Evolutionary conservation across 2,113 vertebrate species (phyloP), one percentile per base, ranked within the genome.

Genomic region (Nanorana parkeri): DNA sequence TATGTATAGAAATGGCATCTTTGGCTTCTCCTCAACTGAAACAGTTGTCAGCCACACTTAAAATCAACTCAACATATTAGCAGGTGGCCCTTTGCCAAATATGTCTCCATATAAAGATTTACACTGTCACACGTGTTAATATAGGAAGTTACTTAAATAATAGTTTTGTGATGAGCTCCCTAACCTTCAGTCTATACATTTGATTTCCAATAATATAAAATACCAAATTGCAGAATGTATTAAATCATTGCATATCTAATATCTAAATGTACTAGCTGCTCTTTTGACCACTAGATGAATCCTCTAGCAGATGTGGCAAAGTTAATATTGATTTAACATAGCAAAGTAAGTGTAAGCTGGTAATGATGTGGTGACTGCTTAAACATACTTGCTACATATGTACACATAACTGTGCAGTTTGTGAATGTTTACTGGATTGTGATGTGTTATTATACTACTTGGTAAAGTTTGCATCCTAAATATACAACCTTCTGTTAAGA

Each of bases 51-150:
- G 91, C 85, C 72, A 87, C 19, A 58, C 80, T 47, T 47, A 47
- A 15, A 89, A 86, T 91, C 87, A 89, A 87, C 81, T 88, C 87
- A 87, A 90, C 85, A 93, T 91, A 94, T 91, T 90, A 92, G 89
- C 89, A 84, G 86, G 85, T 88, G 89, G 90, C 88, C 91, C 91
- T 91, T 91, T 90, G 91, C 90, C 91, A 92, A 93, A 92, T 87
- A 90, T 88, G 91, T 90, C 90, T 87, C 85, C 86, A 90, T 92
- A 90, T 92, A 86, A 85, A 87, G 90, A 88, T 89, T 87, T 88
- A 85, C 41, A 47, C 41, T 36, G 32, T 36, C 41, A 47, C 13
- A 15, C 41, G 41, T 47, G 41, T 47, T 47, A 47, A 15, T 47
- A 47, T 47, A 47, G 13, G 41, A 15, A 13, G 6, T 47, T 47